phyloP scores from a whole-genome alignment of 2,888 invertebrate genomes.

The Eilema sororculum region DNA sequence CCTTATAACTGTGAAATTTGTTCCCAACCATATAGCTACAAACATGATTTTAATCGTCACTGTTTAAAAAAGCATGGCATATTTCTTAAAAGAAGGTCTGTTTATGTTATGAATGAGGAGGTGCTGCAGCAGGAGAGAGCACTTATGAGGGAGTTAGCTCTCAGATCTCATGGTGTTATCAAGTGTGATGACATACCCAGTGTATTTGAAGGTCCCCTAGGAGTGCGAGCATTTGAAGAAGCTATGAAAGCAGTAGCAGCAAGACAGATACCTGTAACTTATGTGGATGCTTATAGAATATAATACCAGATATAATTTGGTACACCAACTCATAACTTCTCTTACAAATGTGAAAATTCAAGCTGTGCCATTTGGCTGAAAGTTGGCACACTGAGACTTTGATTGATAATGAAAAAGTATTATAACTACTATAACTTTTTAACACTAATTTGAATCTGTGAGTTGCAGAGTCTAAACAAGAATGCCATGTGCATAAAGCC shows the following conservation, averaged over 20 bases:
- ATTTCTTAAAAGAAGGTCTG: constrained; percentile 66
- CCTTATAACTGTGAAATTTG: constrained; percentile 78
- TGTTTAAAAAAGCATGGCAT: constrained; percentile 78
- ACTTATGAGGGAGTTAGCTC: constrained; percentile 65
- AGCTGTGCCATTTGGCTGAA: too few species aligned
- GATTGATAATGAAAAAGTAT: too few species aligned
- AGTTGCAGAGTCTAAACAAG: too few species aligned
- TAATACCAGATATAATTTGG: neutral
- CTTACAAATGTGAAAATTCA: too few species aligned
- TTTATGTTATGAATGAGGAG: constrained; percentile 73
- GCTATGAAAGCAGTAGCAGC: constrained; percentile 62
- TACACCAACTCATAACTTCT: neutral
- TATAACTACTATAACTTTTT: too few species aligned
- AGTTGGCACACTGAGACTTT: too few species aligned
- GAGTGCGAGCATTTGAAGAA: constrained; percentile 62
- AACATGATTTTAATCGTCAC: constrained; percentile 75
- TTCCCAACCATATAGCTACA: constrained; percentile 78
- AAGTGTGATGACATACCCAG: constrained; percentile 60
- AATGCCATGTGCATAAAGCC: neutral
- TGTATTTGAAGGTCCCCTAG: constrained; percentile 68
- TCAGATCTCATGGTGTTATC: constrained; percentile 57
- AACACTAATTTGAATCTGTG: too few species aligned
- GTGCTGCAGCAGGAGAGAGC: constrained; percentile 65
- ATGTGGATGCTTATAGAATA: constrained; percentile 9
- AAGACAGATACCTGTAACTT: constrained; percentile 55